A percentile compares a stretch with the other conserved stretches of the same genome.
Evolutionary conservation across 1,140 invertebrate species (phyloP).

Genomic region (Ganaspis sp.): DNA sequence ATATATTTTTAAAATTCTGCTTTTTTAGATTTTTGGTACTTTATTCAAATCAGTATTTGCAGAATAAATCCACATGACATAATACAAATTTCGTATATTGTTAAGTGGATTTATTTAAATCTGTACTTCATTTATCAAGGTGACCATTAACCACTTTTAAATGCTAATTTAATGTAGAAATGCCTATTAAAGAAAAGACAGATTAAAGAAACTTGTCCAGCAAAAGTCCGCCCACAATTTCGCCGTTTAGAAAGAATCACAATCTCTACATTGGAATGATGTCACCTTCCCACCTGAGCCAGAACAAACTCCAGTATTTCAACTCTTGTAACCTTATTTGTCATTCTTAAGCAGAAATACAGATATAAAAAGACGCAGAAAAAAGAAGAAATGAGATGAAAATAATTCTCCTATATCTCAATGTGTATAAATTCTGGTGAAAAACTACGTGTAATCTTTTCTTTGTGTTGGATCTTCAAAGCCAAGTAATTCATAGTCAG

Average conservation of each 20-base stretch:
- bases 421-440: neutral
- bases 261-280: constrained; percentile 13
- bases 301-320: constrained; percentile 20
- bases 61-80: too few species aligned
- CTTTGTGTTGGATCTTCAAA: constrained; percentile 4
- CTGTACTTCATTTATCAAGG: too few species aligned
- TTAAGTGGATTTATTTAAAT: too few species aligned
- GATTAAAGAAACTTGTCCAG: constrained; percentile 9
- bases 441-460: constrained; percentile 1
- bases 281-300: constrained; percentile 7
- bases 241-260: constrained; percentile 23
- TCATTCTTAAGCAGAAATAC: constrained; percentile 10
- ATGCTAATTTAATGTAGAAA: neutral
- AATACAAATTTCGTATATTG: too few species aligned
- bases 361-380: neutral
- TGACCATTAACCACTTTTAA: too few species aligned
- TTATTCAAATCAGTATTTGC: too few species aligned
- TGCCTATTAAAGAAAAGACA: neutral
- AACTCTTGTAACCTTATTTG: constrained; percentile 22
- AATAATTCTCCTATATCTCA: constrained; percentile 1
- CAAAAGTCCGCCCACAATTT: constrained; percentile 26
- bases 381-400: neutral
- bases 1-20: too few species aligned
- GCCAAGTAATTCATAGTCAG: constrained; percentile 2
- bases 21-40: too few species aligned